Evolutionary conservation across 2,888 invertebrate species (phyloP).

Genomic region (Argyresthia albistria): DNA sequence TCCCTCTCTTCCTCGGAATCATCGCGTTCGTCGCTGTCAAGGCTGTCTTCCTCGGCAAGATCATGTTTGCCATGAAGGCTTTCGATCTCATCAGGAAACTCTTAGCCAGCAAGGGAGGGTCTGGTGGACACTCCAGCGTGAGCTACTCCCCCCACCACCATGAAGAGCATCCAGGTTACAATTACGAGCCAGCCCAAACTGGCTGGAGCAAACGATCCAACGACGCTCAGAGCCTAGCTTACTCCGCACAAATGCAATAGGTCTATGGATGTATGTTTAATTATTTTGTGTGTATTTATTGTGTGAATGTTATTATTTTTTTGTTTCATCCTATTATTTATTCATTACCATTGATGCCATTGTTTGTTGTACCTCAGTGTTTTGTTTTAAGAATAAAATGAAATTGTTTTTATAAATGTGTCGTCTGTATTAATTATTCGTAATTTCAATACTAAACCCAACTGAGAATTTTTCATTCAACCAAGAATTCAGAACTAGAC

Average conservation of each 20-base stretch:
- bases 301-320: slow-evolving; percentile 15
- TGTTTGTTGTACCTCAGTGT: slow-evolving; percentile 39
- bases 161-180: slow-evolving; percentile 68
- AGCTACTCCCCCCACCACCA: slow-evolving; percentile 77
- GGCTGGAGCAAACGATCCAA: slow-evolving; percentile 78
- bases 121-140: slow-evolving; percentile 39
- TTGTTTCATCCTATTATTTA: slow-evolving; percentile 17
- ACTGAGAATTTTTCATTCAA: too few species aligned
- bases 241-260: slow-evolving; percentile 53
- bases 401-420: background rate
- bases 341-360: slow-evolving; percentile 24
- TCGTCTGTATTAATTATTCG: too few species aligned
- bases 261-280: slow-evolving; percentile 23
- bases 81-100: slow-evolving; percentile 78
- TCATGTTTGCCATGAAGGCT: slow-evolving; percentile 84
- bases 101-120: slow-evolving; percentile 70
- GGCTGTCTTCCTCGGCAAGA: slow-evolving; percentile 87
- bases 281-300: slow-evolving; percentile 24
- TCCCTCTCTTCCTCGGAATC: slow-evolving; percentile 81
- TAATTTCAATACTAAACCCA: too few species aligned
- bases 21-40: slow-evolving; percentile 87
- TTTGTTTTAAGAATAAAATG: background rate
- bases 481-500: too few species aligned
- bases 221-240: slow-evolving; percentile 79
- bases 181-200: slow-evolving; percentile 67